A percentile compares a stretch with the other conserved stretches of the same genome.
These are phyloP conservation scores for Sardina pilchardus DNA, from an alignment of 2,113 vertebrate genomes.

Conservation along the genomic window DNA sequence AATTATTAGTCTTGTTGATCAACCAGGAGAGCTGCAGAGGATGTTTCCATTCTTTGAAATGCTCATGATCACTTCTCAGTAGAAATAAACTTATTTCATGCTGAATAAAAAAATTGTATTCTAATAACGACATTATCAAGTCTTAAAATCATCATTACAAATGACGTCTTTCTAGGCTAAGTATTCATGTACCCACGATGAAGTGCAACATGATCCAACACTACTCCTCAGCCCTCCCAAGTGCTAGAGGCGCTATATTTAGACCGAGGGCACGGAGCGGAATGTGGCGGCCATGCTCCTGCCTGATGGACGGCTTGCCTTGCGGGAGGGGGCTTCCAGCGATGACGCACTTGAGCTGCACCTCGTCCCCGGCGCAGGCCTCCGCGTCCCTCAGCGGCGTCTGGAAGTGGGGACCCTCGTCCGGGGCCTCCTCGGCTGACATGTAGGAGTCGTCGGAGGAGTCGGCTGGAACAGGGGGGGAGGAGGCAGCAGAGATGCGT, in stretches of 20 bases:
- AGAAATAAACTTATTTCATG: no score
- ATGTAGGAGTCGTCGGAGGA: slow-evolving; percentile 85
- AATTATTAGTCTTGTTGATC: no score
- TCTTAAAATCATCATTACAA: no score
- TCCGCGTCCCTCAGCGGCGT: slow-evolving; percentile 73
- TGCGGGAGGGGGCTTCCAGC: slow-evolving; percentile 79
- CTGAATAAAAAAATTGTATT: no score
- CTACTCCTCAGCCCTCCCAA: not conserved
- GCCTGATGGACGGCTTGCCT: slow-evolving; percentile 68
- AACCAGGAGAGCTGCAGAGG: no score
- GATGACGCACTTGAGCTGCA: slow-evolving; percentile 80
- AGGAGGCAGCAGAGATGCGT: not conserved
- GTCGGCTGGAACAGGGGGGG: slow-evolving; percentile 58
- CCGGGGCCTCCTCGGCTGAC: slow-evolving; percentile 82
- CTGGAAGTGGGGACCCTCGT: slow-evolving; percentile 80
- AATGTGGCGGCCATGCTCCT: not conserved
- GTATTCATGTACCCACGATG: not conserved
- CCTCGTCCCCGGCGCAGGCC: slow-evolving; percentile 65
- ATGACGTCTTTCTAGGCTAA: no score
- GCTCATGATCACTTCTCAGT: no score
- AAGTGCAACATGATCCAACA: not conserved
- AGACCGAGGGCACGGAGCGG: not conserved
- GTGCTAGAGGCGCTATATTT: not conserved
- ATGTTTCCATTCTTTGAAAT: no score
- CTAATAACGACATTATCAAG: no score